Conservation (phyloP, 23 tunicate species). For the Ascidia mentula region DNA sequence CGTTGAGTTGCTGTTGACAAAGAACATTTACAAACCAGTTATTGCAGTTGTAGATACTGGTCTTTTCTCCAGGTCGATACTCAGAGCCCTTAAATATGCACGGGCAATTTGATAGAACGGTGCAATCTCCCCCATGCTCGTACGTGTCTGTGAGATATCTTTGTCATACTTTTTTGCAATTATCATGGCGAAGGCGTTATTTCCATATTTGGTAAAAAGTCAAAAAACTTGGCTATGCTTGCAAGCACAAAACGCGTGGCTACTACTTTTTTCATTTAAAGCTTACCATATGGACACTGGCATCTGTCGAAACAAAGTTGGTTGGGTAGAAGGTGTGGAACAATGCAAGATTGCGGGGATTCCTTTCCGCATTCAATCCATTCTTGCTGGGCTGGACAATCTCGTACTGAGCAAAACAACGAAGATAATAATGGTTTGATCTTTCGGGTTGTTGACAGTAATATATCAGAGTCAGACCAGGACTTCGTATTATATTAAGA, state of each 20-base stretch:
- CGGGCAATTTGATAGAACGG: slow-evolving; percentile 40
- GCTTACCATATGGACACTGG: slow-evolving; percentile 42
- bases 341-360: slow-evolving; percentile 48
- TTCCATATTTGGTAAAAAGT: no score
- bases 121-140: slow-evolving; percentile 30
- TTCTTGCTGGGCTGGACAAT: slow-evolving; percentile 34
- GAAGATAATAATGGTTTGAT: no score
- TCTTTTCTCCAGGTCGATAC: slow-evolving; percentile 29
- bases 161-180: no score
- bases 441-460: no score
- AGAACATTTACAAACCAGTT: slow-evolving; percentile 33
- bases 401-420: slow-evolving; percentile 17
- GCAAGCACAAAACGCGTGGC: no score
- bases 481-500: no score
- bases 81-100: slow-evolving; percentile 46
- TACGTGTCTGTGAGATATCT: slow-evolving; percentile 20
- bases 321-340: slow-evolving; percentile 24
- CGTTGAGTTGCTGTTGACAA: no score
- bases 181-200: no score
- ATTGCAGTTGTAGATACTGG: slow-evolving; percentile 50
- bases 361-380: slow-evolving; percentile 70
- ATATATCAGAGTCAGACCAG: no score
- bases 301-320: slow-evolving; percentile 63
- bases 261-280: not conserved
- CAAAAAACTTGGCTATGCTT: no score